Evolutionary conservation across 2,888 invertebrate genomes (phyloP).

Genomic region (Caenorhabditis angaria): DNA sequence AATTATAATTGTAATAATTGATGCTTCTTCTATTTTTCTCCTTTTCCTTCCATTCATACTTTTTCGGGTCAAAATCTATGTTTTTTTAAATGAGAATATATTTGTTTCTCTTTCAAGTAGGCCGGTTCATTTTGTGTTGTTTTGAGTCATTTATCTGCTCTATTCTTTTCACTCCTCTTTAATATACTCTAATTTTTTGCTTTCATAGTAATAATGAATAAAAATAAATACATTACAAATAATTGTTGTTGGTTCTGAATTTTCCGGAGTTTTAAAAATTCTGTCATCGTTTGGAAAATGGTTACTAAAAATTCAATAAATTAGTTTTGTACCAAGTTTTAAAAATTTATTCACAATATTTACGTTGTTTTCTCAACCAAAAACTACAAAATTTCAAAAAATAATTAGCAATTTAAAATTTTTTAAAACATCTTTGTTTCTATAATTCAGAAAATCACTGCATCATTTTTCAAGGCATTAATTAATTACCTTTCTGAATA

Average conservation of each 20-base stretch:
- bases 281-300: neutral
- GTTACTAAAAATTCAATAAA: neutral
- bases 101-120: neutral
- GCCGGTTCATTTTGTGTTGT: slow-evolving; percentile 2
- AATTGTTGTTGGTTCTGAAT: neutral
- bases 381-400: too few relatives aligned
- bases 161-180: neutral
- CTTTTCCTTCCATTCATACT: too few relatives aligned
- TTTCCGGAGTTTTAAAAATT: neutral
- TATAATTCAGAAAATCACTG: too few relatives aligned
- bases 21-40: neutral
- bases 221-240: too few relatives aligned
- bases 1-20: neutral
- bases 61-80: neutral
- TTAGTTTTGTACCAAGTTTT: too few relatives aligned
- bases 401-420: too few relatives aligned
- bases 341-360: too few relatives aligned
- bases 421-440: too few relatives aligned
- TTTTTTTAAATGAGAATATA: neutral
- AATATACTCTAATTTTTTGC: too few relatives aligned
- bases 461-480: too few relatives aligned
- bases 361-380: neutral
- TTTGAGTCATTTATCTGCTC: neutral
- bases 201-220: neutral
- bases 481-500: too few relatives aligned